Percentiles rank a stretch among this genome's conserved stretches.
phyloP scores from a whole-genome alignment of 2,113 vertebrate genomes.

The Platysternon megacephalum region DNA sequence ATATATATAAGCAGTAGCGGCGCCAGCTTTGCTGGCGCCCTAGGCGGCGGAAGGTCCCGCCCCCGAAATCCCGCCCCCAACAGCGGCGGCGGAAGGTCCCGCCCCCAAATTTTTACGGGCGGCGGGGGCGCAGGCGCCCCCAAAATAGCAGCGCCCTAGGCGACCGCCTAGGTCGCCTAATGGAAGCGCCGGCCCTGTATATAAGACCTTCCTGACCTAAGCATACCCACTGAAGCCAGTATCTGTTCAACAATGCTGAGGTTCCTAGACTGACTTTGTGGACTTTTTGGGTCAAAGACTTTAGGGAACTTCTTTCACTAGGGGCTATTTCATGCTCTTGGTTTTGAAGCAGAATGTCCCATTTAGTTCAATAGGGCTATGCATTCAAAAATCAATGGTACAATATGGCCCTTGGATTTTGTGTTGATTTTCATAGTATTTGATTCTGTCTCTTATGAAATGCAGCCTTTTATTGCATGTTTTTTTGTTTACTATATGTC shows the following conservation, averaged over 20 bases:
- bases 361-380: not conserved
- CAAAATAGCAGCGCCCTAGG: too few relatives aligned
- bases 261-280: not conserved
- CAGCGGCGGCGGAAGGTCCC: too few relatives aligned
- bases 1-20: too few relatives aligned
- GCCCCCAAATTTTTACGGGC: too few relatives aligned
- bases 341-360: not conserved
- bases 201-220: not conserved
- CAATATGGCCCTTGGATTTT: not conserved
- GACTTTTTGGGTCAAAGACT: not conserved
- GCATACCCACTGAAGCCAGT: not conserved
- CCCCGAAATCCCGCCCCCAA: too few relatives aligned
- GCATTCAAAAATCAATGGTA: not conserved
- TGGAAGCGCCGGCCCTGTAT: too few relatives aligned
- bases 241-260: not conserved
- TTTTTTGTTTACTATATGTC: not conserved
- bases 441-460: not conserved
- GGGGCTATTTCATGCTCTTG: not conserved
- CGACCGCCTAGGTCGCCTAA: too few relatives aligned
- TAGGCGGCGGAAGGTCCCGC: too few relatives aligned
- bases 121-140: too few relatives aligned
- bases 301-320: not conserved
- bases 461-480: not conserved
- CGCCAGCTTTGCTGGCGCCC: too few relatives aligned
- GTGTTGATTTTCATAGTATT: not conserved